Percentiles rank a stretch among this genome's conserved stretches.
Conservation (phyloP, 2,888 invertebrate species). For the Nycteola revayana region DNA sequence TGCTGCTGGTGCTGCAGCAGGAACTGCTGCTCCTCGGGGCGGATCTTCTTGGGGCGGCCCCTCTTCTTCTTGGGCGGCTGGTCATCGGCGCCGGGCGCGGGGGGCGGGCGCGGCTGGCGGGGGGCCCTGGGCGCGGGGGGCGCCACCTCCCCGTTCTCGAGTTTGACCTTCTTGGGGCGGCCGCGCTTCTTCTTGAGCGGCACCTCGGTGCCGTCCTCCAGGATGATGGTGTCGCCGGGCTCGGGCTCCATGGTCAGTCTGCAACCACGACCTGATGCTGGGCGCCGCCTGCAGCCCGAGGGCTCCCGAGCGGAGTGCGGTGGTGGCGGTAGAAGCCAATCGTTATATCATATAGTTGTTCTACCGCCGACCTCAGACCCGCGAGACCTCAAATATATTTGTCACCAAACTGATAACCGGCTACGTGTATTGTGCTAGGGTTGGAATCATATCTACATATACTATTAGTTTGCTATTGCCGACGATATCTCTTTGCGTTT, state of each 20-base stretch:
- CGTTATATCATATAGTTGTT: constrained; percentile 5
- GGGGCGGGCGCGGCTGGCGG: constrained; percentile 50
- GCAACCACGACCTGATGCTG: no score
- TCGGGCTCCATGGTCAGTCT: constrained; percentile 79
- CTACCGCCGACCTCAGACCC: constrained; percentile 10
- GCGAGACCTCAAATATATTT: constrained; percentile 26
- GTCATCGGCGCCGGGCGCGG: constrained; percentile 50
- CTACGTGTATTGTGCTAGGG: not conserved
- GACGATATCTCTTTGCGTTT: no score
- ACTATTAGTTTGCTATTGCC: no score
- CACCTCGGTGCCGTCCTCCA: constrained; percentile 84
- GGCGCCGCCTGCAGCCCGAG: constrained; percentile 16
- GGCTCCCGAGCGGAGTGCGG: constrained; percentile 1
- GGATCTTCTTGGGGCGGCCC: constrained; percentile 93
- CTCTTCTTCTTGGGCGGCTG: constrained; percentile 92
- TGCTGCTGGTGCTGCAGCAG: constrained; percentile 69
- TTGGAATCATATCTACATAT: no score
- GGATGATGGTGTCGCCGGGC: constrained; percentile 77
- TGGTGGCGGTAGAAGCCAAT: constrained; percentile 4
- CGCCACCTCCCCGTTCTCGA: constrained; percentile 85
- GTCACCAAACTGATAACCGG: constrained; percentile 33
- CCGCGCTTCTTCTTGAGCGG: constrained; percentile 94
- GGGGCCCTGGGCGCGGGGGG: constrained; percentile 79
- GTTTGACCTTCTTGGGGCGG: constrained; percentile 91
- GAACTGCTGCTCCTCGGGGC: constrained; percentile 84